A percentile compares a stretch with the other conserved stretches of the same genome.
phyloP scores from a whole-genome alignment of 2,888 invertebrate species.

The Drosophila robusta region DNA sequence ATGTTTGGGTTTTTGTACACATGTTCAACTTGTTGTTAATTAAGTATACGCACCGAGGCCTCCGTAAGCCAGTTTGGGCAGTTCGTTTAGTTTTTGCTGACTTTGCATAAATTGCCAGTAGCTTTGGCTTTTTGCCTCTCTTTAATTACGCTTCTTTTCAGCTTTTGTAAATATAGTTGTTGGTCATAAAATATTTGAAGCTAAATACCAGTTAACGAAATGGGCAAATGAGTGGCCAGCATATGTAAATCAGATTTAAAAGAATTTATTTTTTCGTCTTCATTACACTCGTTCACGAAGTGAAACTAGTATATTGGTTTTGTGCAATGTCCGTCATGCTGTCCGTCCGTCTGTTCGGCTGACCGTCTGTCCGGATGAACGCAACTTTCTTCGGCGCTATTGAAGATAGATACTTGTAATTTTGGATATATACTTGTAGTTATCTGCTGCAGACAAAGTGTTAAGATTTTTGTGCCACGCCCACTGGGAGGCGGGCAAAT shows the following conservation, averaged over 20 bases:
- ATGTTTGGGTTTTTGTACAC: conserved; percentile 42
- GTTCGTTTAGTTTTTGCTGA: conserved; percentile 66
- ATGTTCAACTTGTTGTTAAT: conserved; percentile 63
- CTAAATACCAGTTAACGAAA: conserved; percentile 60
- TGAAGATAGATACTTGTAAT: too few species aligned
- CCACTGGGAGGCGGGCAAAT: too few species aligned
- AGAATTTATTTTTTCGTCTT: conserved; percentile 16
- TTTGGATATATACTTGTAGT: too few species aligned
- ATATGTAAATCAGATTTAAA: conserved; percentile 71
- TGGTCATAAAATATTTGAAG: conserved; percentile 46
- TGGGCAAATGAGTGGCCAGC: conserved; percentile 45
- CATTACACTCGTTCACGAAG: too few species aligned
- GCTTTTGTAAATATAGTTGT: conserved; percentile 24
- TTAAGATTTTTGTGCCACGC: too few species aligned
- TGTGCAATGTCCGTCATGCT: too few species aligned
- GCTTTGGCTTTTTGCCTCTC: conserved; percentile 29
- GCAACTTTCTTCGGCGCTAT: too few species aligned
- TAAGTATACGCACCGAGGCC: conserved; percentile 68
- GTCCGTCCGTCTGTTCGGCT: too few species aligned
- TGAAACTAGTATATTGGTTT: too few species aligned
- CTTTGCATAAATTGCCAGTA: conserved; percentile 66
- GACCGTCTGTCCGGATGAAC: too few species aligned
- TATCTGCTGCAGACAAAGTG: too few species aligned
- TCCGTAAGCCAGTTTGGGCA: conserved; percentile 38
- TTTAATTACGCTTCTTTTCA: conserved; percentile 13